Conservation (phyloP, 1,140 invertebrate species). For the Thaumatotibia leucotreta region DNA sequence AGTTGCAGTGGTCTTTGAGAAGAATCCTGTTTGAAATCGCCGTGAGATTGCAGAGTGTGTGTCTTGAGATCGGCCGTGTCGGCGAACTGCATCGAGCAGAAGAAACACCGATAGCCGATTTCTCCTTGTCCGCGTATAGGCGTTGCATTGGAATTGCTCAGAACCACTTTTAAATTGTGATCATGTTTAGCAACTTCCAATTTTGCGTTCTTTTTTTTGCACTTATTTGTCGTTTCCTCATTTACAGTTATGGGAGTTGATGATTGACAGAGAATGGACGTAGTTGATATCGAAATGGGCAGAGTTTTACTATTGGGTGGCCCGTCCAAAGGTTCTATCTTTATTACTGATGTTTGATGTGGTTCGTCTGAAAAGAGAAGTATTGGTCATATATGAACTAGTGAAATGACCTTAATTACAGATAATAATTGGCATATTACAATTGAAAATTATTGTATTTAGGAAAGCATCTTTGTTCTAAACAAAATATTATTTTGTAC, state of each 20-base stretch:
- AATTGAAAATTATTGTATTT: no score
- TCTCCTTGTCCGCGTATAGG: constrained; percentile 18
- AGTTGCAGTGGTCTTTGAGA: neutral
- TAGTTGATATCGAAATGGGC: neutral
- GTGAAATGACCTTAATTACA: no score
- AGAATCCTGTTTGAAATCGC: neutral
- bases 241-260: neutral
- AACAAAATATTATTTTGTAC: no score
- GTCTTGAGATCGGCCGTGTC: constrained; percentile 18
- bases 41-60: constrained; percentile 13
- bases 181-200: constrained; percentile 32
- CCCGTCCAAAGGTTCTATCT: neutral
- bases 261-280: neutral
- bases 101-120: constrained; percentile 22
- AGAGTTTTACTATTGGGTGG: neutral
- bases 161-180: constrained; percentile 33
- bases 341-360: neutral
- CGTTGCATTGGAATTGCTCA: constrained; percentile 28
- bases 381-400: neutral
- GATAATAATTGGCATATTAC: no score
- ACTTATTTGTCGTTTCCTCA: neutral
- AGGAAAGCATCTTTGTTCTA: no score
- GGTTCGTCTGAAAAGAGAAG: neutral
- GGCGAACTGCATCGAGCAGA: constrained; percentile 17
- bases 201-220: neutral